Evolutionary conservation across 2,797 vertebrate species (phyloP), one percentile per base, ranked within the genome.

Genomic region (Trichosurus vulpecula): DNA sequence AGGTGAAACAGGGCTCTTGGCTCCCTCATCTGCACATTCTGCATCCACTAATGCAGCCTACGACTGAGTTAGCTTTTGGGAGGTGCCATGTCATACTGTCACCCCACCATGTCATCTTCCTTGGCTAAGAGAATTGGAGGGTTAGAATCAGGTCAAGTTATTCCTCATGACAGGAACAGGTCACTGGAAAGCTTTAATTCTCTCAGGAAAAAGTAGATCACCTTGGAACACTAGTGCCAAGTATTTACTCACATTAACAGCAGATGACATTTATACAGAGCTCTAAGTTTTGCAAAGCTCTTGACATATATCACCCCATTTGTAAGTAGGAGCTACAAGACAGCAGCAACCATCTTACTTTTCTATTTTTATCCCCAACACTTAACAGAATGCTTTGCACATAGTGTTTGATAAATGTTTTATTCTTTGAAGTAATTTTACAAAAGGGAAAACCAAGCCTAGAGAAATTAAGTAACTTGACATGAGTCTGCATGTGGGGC

Each of bases 141-240:
- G 90, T 97, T 92, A 97, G 97, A 98, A 98, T 52, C 51, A 97
- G 97, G 97, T 97, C 97, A 98, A 93, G 74, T 57, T 96, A 57
- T 95, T 91, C 61, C 95, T 93, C 97, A 0, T 13, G 97, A 94
- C 94, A 95, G 13, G 1, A 47, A 10, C 97, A 95, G 96, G 95
- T 96, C 95, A 96, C 91, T 96, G 96, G 96, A 98, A 97, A 52
- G 87, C 96, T 95, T 94, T 93, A 94, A 89, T 97, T 25, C 55
- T 94, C 74, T 90, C 51, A 95, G 96, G 54, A 96, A 97, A 95
- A 98, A 98, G 96, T 0, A 98, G 97, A 95, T 95, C 91, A 97
- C 87, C 89, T 97, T 54, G 0, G 92, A 94, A 97, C 53, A 95
- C 54, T 27, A 47, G 22, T 47, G 41, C 41, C 22, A 47, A 81